A percentile compares a stretch with the other conserved stretches of the same genome.
These are phyloP conservation scores for Brachyhypopomus occidentalis DNA, from an alignment of 2,113 vertebrate species.

Conservation along the genomic window DNA sequence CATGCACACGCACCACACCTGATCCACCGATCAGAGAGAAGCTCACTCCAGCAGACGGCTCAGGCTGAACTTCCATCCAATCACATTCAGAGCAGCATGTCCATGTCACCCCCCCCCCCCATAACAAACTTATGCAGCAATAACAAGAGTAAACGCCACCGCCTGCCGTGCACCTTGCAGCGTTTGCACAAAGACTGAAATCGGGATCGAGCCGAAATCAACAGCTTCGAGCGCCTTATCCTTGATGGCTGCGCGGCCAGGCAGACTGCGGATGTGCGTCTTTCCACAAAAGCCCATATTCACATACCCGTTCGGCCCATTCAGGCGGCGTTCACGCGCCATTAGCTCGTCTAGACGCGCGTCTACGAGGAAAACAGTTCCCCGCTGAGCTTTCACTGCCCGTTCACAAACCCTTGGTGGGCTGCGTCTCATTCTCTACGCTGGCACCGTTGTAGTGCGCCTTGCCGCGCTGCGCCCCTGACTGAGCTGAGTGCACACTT, in stretches of 20 bases:
- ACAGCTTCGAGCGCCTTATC: no score
- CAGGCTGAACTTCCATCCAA: constrained; percentile 15
- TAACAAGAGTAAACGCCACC: neutral
- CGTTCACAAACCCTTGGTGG: no score
- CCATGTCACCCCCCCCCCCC: neutral
- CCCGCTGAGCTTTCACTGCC: neutral
- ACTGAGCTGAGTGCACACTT: no score
- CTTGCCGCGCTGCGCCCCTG: no score
- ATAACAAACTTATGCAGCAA: neutral
- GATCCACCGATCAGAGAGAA: neutral
- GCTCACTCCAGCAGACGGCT: constrained; percentile 1
- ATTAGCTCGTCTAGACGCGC: constrained; percentile 35
- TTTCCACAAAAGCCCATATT: neutral
- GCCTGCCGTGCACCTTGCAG: neutral
- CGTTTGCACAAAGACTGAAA: no score
- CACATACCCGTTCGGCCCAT: neutral
- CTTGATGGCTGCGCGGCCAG: constrained; percentile 1
- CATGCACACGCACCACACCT: constrained; percentile 5
- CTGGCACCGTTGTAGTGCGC: no score
- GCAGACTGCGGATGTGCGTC: neutral
- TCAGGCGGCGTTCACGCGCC: neutral
- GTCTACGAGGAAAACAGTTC: constrained; percentile 20
- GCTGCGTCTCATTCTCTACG: no score
- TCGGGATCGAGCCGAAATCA: no score
- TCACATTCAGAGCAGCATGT: constrained; percentile 11